These are phyloP conservation scores for Triops longicaudatus DNA, from an alignment of 1,140 invertebrate species.

Conservation along the genomic window DNA sequence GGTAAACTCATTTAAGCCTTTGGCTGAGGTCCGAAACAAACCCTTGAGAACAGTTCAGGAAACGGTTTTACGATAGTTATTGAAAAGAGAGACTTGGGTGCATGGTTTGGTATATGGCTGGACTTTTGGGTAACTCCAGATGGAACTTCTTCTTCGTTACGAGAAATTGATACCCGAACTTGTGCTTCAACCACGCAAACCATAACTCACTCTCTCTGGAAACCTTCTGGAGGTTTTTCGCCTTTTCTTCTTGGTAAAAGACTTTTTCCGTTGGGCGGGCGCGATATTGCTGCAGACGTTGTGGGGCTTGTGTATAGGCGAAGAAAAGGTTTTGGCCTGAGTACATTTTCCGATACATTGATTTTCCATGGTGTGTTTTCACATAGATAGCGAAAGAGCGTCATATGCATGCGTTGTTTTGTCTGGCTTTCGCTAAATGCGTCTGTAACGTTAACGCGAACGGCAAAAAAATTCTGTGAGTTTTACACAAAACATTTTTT, in stretches of 20 bases:
- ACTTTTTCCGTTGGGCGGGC: no score
- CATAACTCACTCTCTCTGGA: background rate
- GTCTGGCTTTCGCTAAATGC: background rate
- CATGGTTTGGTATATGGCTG: background rate
- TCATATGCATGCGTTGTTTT: background rate
- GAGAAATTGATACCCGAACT: background rate
- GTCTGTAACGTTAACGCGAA: no score
- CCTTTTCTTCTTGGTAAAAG: background rate
- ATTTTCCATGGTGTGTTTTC: conserved; percentile 1
- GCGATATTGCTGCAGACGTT: background rate
- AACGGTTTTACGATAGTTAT: conserved; percentile 12
- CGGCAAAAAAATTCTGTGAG: no score
- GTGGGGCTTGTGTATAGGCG: background rate
- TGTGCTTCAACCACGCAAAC: background rate
- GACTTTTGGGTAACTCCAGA: background rate
- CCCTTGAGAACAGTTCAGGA: background rate
- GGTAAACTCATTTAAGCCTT: background rate
- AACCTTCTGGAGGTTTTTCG: background rate
- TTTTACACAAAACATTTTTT: background rate
- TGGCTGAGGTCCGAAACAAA: background rate
- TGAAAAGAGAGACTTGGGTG: background rate
- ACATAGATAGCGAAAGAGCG: background rate
- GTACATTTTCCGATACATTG: conserved; percentile 1
- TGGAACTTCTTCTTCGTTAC: conserved; percentile 1
- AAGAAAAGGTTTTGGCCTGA: background rate